phyloP scores from a whole-genome alignment of 2,888 invertebrate species.

The Drosophila nr. medialis region DNA sequence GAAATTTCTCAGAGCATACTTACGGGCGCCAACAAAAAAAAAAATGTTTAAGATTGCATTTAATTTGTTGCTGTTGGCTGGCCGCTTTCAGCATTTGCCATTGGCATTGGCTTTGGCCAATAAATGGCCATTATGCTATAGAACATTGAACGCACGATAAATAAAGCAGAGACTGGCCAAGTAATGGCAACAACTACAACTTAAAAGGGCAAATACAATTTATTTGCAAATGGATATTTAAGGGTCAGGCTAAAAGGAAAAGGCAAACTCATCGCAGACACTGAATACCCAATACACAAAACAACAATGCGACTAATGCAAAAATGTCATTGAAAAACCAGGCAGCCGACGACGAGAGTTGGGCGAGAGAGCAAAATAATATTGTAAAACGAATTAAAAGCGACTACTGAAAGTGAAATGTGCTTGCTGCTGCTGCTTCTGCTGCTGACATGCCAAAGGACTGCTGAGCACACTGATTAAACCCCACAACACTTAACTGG shows the following conservation, averaged over 20 bases:
- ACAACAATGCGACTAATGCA: conserved; percentile 51
- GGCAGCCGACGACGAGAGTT: conserved; percentile 13
- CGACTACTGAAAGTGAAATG: conserved; percentile 23
- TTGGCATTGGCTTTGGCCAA: conserved; percentile 57
- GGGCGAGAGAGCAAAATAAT: conserved; percentile 5
- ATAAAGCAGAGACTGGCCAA: conserved; percentile 52
- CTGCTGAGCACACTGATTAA: conserved; percentile 7
- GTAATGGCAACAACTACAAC: conserved; percentile 32
- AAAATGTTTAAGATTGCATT: conserved; percentile 63
- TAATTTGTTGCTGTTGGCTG: conserved; percentile 24
- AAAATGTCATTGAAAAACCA: conserved; percentile 42
- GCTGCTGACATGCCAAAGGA: conserved; percentile 27
- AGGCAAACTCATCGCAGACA: conserved; percentile 19
- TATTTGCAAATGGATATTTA: conserved; percentile 81
- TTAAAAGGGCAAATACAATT: conserved; percentile 68
- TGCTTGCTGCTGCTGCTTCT: neutral
- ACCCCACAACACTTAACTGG: conserved; percentile 14
- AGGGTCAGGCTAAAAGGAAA: conserved; percentile 64
- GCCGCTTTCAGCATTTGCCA: conserved; percentile 29
- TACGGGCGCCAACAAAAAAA: conserved; percentile 44
- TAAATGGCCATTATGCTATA: conserved; percentile 74
- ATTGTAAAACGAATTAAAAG: conserved; percentile 24
- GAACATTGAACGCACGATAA: conserved; percentile 71
- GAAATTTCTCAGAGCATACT: conserved; percentile 59
- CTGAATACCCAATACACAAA: conserved; percentile 15